Conservation (phyloP, 2,888 invertebrate species). For the Coleophora flavipennella region DNA sequence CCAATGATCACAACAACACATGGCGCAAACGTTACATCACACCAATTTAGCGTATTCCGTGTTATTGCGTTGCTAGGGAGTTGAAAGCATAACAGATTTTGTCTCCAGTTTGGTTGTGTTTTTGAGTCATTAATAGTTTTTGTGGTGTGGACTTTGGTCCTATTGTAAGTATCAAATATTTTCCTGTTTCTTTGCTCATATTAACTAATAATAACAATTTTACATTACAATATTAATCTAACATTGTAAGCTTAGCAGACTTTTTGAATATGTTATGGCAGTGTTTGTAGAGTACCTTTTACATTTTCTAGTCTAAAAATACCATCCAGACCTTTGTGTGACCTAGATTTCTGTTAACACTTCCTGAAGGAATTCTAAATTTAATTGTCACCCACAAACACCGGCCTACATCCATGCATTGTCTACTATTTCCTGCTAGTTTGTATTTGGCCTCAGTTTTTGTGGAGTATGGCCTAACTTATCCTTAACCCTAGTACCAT, state of each 20-base stretch:
- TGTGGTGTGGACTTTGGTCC: conserved; percentile 21
- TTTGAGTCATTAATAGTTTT: no score
- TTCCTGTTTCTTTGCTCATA: not conserved
- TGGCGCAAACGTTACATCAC: conserved; percentile 61
- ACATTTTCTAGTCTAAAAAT: conserved; percentile 34
- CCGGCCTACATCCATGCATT: conserved; percentile 28
- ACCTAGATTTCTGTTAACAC: conserved; percentile 46
- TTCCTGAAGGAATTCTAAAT: conserved; percentile 55
- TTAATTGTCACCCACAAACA: conserved; percentile 45
- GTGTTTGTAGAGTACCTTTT: not conserved
- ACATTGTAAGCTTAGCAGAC: no score
- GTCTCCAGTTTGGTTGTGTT: conserved; percentile 17
- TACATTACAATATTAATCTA: no score
- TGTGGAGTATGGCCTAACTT: no score
- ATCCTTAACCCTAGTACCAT: no score
- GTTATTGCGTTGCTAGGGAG: conserved; percentile 46
- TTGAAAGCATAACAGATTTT: conserved; percentile 36
- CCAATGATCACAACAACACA: conserved; percentile 66
- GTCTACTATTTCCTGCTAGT: no score
- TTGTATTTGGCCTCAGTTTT: no score
- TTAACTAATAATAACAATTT: no score
- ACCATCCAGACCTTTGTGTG: conserved; percentile 45
- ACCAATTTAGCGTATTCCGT: conserved; percentile 23
- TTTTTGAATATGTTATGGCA: no score
- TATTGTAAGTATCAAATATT: conserved; percentile 23